These are phyloP conservation scores for Cygnus olor DNA, from an alignment of 2,797 vertebrate species.

Conservation along the genomic window DNA sequence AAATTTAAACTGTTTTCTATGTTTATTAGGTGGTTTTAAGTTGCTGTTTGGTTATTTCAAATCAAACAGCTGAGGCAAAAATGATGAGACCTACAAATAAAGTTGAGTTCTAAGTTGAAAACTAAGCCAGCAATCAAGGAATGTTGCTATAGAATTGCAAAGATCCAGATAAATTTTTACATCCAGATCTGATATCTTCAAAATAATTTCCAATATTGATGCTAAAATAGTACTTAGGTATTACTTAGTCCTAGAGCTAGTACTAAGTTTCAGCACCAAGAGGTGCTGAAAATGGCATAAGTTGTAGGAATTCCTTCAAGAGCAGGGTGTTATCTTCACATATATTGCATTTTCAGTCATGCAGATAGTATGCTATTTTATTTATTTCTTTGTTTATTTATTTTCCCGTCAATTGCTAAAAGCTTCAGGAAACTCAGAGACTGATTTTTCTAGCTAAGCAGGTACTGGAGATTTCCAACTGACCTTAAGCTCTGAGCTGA, in stretches of 20 bases:
- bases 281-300: not conserved
- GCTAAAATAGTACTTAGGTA: not conserved
- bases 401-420: not conserved
- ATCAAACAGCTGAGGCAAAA: not conserved
- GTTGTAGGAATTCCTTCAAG: not conserved
- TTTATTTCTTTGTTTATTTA: too few species aligned
- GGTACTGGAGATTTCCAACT: not conserved
- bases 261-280: not conserved
- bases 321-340: not conserved
- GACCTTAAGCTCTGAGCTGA: not conserved
- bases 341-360: not conserved
- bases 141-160: not conserved
- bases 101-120: not conserved
- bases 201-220: not conserved
- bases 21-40: not conserved
- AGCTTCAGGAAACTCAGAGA: not conserved
- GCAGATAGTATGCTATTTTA: not conserved
- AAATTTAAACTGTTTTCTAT: not conserved
- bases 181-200: not conserved
- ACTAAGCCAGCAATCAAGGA: not conserved
- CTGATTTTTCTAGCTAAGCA: not conserved
- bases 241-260: too few species aligned
- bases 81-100: not conserved
- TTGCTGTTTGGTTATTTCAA: not conserved
- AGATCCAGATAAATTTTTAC: not conserved